Conservation (phyloP, 2,888 invertebrate species). For the Amorpha juglandis region DNA sequence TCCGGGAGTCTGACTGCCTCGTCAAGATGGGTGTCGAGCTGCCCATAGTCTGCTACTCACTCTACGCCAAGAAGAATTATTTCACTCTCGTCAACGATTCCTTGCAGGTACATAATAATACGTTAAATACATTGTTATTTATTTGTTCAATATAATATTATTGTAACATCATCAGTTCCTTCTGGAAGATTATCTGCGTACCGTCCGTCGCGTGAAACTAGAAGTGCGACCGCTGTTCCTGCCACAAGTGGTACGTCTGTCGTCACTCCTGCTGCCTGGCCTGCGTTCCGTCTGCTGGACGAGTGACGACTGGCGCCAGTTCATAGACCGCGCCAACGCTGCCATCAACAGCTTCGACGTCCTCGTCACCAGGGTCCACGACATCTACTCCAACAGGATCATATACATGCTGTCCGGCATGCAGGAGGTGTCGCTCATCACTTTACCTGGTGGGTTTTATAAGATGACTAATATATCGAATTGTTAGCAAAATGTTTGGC, state of each 20-base stretch:
- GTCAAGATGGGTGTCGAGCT: conserved; percentile 92
- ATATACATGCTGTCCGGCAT: conserved; percentile 94
- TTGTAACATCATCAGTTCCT: conserved; percentile 83
- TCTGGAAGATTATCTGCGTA: conserved; percentile 89
- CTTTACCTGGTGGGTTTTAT: conserved; percentile 86
- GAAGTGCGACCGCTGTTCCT: conserved; percentile 96
- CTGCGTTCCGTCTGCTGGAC: conserved; percentile 94
- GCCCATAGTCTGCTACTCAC: conserved; percentile 91
- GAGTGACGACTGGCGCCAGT: conserved; percentile 91
- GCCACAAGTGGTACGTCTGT: conserved; percentile 93
- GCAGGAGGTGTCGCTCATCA: conserved; percentile 92
- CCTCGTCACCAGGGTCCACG: conserved; percentile 90
- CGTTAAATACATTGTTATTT: no score
- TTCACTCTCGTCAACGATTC: conserved; percentile 91
- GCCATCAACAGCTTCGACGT: conserved; percentile 92
- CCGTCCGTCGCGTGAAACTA: conserved; percentile 90
- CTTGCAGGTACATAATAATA: conserved; percentile 83
- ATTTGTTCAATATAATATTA: no score
- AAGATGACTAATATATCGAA: neutral
- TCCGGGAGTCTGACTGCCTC: conserved; percentile 93
- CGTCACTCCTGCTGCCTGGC: conserved; percentile 92
- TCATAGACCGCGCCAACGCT: conserved; percentile 89
- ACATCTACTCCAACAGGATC: conserved; percentile 95
- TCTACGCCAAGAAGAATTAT: conserved; percentile 90
- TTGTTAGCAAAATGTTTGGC: no score